Evolutionary conservation across 92 coral and sea anemone genomes (phyloP).

Genomic region (Heliopora coerulea): DNA sequence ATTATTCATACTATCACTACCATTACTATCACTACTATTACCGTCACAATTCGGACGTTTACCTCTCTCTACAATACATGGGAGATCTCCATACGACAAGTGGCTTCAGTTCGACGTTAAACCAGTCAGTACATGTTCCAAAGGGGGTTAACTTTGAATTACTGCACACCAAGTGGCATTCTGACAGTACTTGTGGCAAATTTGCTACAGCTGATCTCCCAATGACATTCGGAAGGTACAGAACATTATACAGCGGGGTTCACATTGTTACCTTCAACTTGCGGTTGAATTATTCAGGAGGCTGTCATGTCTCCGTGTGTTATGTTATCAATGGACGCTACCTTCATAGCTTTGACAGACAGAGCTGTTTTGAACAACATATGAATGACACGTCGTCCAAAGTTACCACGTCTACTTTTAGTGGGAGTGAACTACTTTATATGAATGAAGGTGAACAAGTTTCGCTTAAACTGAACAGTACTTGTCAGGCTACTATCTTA

Average conservation of each 20-base stretch:
- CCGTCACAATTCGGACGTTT: background rate
- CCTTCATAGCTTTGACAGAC: too few relatives aligned
- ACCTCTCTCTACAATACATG: conserved; percentile 12
- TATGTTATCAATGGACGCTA: background rate
- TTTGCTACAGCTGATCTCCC: background rate
- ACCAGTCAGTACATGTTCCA: background rate
- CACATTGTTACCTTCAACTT: background rate
- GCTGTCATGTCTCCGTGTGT: background rate
- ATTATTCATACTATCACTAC: too few relatives aligned
- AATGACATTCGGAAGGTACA: background rate
- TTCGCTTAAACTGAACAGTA: background rate
- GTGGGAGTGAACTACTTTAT: conserved; percentile 9
- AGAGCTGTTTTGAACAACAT: conserved; percentile 14
- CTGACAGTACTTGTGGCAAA: background rate
- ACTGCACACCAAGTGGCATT: background rate
- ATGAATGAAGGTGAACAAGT: conserved; percentile 1
- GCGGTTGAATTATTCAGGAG: background rate
- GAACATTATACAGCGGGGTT: background rate
- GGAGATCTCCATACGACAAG: background rate
- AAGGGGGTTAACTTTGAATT: background rate
- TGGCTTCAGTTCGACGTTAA: conserved; percentile 2
- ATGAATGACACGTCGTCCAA: too few relatives aligned
- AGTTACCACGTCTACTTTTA: background rate
- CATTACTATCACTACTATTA: background rate
- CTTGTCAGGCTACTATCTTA: background rate